phyloP scores from a whole-genome alignment of 2,113 vertebrate species.

The Saimiri boliviensis region DNA sequence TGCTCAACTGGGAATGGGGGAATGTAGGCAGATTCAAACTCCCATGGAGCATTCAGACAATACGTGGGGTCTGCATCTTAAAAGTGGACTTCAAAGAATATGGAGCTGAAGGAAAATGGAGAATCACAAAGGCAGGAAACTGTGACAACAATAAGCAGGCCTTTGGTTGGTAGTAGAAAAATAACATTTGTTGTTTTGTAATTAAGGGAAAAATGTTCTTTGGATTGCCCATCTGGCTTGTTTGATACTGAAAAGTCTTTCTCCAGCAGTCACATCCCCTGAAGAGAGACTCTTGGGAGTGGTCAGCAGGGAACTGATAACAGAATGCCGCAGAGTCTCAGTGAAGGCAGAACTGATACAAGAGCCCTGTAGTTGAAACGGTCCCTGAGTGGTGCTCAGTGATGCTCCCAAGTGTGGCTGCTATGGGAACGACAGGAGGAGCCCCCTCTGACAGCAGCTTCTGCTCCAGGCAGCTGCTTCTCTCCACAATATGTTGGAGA shows the following conservation, averaged over 20 bases:
- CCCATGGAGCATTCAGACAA: rapidly evolving
- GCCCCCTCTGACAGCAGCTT: not conserved
- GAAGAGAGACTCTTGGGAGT: slow-evolving; percentile 62
- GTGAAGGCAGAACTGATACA: slow-evolving; percentile 38
- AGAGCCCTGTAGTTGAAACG: not conserved
- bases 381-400: not conserved
- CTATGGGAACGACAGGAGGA: not conserved
- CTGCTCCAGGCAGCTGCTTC: rapidly evolving
- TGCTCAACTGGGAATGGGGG: not conserved
- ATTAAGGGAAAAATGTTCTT: slow-evolving; percentile 38
- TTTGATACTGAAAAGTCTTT: slow-evolving; percentile 65
- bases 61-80: not conserved
- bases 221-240: slow-evolving; percentile 47
- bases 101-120: not conserved
- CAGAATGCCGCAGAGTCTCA: slow-evolving; percentile 37
- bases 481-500: rapidly evolving
- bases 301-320: slow-evolving; percentile 67
- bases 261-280: slow-evolving; percentile 46
- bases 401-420: not conserved
- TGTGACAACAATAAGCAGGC: not conserved
- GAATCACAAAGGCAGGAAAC: slow-evolving; percentile 45
- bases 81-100: not conserved
- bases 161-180: not conserved
- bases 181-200: not conserved
- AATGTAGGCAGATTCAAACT: not conserved